A percentile compares a stretch with the other conserved stretches of the same genome.
phyloP scores from a whole-genome alignment of 2,888 invertebrate genomes.

The Chrysotoxum bicinctum region DNA sequence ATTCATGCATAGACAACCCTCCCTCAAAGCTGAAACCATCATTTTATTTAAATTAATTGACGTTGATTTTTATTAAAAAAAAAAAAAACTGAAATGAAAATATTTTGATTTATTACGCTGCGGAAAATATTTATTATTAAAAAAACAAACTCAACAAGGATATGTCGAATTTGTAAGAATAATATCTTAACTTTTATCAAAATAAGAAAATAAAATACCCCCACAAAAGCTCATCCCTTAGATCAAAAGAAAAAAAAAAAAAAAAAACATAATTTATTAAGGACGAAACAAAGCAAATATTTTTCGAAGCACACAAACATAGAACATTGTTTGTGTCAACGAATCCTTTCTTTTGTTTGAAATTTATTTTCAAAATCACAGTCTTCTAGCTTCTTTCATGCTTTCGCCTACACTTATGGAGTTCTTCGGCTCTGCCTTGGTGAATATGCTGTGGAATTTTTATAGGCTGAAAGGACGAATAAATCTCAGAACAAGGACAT shows the following conservation, averaged over 20 bases:
- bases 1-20: not conserved
- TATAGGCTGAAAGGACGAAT: slow-evolving; percentile 32
- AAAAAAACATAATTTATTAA: slow-evolving; percentile 27
- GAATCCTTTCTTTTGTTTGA: slow-evolving; percentile 44
- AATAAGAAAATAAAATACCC: slow-evolving; percentile 4
- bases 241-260: not conserved
- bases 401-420: slow-evolving; percentile 1
- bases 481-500: slow-evolving; percentile 52
- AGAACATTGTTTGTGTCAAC: slow-evolving; percentile 7
- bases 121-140: slow-evolving; percentile 42
- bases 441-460: slow-evolving; percentile 23
- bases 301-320: not conserved
- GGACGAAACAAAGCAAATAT: slow-evolving; percentile 44
- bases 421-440: slow-evolving; percentile 31
- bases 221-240: not conserved
- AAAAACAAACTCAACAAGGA: not conserved
- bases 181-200: slow-evolving; percentile 8
- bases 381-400: slow-evolving; percentile 12
- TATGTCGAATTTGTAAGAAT: slow-evolving; percentile 14
- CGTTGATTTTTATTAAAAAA: slow-evolving; percentile 39
- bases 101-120: slow-evolving; percentile 32
- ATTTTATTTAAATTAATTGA: slow-evolving; percentile 57
- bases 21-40: not conserved
- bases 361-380: slow-evolving; percentile 61
- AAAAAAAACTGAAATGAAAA: slow-evolving; percentile 27